Evolutionary conservation across 2,888 invertebrate genomes (phyloP), one percentile per base, ranked within the genome.

Genomic region (Opisthograptis luteolata): DNA sequence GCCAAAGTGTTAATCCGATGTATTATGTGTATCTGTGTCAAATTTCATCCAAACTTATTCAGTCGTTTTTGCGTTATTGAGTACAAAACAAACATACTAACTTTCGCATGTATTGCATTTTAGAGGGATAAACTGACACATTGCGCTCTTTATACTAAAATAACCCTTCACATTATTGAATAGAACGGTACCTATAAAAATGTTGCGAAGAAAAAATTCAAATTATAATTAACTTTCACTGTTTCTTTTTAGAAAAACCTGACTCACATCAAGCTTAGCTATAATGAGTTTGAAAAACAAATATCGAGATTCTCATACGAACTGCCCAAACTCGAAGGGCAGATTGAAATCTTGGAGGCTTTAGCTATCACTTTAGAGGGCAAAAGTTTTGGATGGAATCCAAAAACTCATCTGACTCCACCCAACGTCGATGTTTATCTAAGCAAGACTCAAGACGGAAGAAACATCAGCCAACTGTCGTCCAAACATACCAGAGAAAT

Each of bases 291-390:
- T 42, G 85, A 88, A 65, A 46, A 53, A 10, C 75, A 79, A 50
- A 70, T 89, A 19, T 55, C 66, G 0, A 73, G 65, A 34, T 70
- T 84, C 44, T 76, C 86, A 0, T 59, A 73, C 44, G 82, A 84
- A 34, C 45, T 89, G 5, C 87, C 87, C 0, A 88, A 79, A 53
- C 62, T 89, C 5, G 84, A 86, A 71, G 80, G 81, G 0, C 84
- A 89, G 66, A 64, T 88, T 1, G 79, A 81, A 48, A 66, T 83
- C 6, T 64, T 89, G 40, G 85, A 84, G 63, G 66, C 76, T 1
- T 49, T 88, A 12, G 76, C 84, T 0, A 71, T 62, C 24, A 72
- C 67, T 4, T 47, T 82, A 8, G 76, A 79, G 2, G 60, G 44
- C n/a, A 67, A 64, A 25, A 62, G 73, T 9, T 60, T 47, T 15